These are phyloP conservation scores for Pristionchus mayeri DNA, from an alignment of 2,888 invertebrate species.

Conservation along the genomic window DNA sequence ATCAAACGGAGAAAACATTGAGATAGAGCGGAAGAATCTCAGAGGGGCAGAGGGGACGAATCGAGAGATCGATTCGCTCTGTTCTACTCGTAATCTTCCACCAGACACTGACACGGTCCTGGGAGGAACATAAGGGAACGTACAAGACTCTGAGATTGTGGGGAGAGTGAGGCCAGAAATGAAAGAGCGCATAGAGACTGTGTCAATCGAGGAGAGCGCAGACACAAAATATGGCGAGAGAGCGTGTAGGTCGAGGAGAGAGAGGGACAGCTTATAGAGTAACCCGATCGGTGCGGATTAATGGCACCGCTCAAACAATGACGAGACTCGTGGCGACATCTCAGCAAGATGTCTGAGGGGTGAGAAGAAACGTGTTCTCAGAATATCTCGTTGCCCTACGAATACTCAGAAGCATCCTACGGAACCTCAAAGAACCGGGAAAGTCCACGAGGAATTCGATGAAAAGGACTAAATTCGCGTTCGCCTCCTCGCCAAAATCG, in stretches of 20 bases:
- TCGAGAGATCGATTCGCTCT: not conserved
- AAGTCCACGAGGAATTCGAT: not conserved
- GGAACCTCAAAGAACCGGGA: not conserved
- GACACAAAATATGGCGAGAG: not conserved
- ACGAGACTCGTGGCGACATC: not conserved
- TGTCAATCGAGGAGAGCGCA: not conserved
- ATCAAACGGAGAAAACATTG: not conserved
- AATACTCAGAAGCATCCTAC: too few relatives aligned
- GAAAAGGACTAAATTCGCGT: not conserved
- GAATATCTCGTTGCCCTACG: too few relatives aligned
- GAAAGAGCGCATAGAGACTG: not conserved
- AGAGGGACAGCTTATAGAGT: not conserved
- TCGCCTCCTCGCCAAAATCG: not conserved
- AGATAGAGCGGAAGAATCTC: not conserved
- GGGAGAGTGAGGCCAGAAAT: too few relatives aligned
- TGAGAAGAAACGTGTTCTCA: not conserved
- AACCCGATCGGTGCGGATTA: slow-evolving; percentile 16
- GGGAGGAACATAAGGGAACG: not conserved
- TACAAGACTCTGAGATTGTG: too few relatives aligned
- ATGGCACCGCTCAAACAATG: slow-evolving; percentile 30
- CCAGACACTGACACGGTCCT: too few relatives aligned
- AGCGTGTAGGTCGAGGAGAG: not conserved
- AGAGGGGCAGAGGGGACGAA: not conserved
- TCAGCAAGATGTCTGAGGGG: not conserved
- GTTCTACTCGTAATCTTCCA: too few relatives aligned